These are phyloP conservation scores for Uromys caudimaculatus DNA, from an alignment of 2,797 vertebrate species.

Conservation along the genomic window DNA sequence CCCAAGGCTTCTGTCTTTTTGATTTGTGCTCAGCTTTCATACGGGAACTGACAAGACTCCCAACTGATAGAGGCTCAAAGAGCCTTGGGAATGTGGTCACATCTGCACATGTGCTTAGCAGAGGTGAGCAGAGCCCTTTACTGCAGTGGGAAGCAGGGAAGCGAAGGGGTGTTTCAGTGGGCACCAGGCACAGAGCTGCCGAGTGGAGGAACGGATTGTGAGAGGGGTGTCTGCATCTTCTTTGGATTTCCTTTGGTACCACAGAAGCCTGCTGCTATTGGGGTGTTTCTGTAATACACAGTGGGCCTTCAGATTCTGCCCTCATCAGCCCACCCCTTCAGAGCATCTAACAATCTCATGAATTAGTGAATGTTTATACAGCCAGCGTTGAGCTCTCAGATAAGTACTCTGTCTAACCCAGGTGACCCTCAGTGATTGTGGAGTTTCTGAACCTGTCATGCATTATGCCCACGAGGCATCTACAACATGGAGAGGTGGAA, in stretches of 20 bases:
- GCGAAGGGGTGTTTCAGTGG: fast-evolving
- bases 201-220: neutral
- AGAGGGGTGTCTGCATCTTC: neutral
- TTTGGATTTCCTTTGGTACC: neutral
- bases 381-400: fast-evolving
- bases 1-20: neutral
- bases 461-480: fast-evolving
- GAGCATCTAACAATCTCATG: fast-evolving
- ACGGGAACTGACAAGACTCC: neutral
- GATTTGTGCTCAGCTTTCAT: neutral
- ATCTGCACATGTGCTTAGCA: no score
- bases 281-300: fast-evolving
- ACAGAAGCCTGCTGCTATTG: fast-evolving
- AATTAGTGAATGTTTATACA: fast-evolving
- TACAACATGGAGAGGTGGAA: fast-evolving
- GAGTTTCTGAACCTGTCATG: fast-evolving
- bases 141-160: neutral
- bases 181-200: neutral
- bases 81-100: no score
- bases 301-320: neutral
- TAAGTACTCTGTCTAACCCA: neutral
- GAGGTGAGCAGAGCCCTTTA: neutral
- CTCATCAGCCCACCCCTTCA: fast-evolving
- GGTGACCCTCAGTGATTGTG: fast-evolving
- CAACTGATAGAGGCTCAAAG: neutral